Evolutionary conservation across 2,888 invertebrate species (phyloP).

Genomic region (Trypoxylon attenuatum): DNA sequence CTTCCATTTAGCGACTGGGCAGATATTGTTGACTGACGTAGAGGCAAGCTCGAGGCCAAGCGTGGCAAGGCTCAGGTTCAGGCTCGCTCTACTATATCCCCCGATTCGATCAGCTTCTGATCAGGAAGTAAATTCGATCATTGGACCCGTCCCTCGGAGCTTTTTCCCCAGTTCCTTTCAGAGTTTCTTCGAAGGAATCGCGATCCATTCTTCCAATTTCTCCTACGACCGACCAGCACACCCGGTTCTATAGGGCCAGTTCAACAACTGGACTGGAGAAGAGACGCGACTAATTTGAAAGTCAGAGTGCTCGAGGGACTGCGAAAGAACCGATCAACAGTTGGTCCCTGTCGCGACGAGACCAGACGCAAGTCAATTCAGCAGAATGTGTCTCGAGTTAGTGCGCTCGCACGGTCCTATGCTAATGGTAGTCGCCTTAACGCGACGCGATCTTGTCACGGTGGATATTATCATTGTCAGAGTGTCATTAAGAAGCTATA

Average conservation of each 20-base stretch:
- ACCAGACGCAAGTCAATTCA: conserved; percentile 3
- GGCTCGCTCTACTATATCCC: not conserved
- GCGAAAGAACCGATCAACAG: not conserved
- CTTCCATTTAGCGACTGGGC: too few relatives aligned
- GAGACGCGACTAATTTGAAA: conserved; percentile 22
- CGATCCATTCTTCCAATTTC: not conserved
- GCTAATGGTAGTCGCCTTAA: not conserved
- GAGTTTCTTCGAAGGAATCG: too few relatives aligned
- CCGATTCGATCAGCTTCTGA: not conserved
- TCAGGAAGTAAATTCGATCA: not conserved
- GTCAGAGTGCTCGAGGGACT: conserved; percentile 11
- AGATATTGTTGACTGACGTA: too few relatives aligned
- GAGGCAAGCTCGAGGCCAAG: too few relatives aligned
- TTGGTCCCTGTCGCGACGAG: too few relatives aligned
- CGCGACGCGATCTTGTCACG: not conserved
- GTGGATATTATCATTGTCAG: not conserved
- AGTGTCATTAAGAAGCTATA: not conserved
- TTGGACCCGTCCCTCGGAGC: not conserved
- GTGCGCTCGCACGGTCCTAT: not conserved
- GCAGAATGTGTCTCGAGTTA: not conserved
- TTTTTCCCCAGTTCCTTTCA: too few relatives aligned
- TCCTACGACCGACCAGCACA: too few relatives aligned
- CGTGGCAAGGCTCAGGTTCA: too few relatives aligned
- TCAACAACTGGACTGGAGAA: too few relatives aligned
- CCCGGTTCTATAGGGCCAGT: too few relatives aligned